These are phyloP conservation scores for Brachionichthys hirsutus DNA, from an alignment of 2,113 vertebrate genomes.

Conservation along the genomic window DNA sequence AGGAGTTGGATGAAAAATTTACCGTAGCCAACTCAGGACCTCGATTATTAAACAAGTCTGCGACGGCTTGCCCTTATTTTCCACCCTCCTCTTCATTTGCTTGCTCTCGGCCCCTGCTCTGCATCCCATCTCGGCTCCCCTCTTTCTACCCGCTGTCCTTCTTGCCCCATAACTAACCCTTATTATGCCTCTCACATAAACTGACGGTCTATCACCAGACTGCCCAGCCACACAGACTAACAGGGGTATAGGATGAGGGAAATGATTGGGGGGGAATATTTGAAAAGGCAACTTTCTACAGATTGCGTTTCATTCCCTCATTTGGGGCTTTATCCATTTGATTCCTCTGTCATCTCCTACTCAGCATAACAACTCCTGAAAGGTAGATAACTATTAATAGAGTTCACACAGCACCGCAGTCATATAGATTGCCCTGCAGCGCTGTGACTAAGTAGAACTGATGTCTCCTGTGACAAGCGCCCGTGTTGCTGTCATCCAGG, in stretches of 20 bases:
- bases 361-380: constrained; percentile 78
- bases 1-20: constrained; percentile 77
- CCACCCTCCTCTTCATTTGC: constrained; percentile 16
- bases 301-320: constrained; percentile 47
- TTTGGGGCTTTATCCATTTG: constrained; percentile 68
- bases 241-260: constrained; percentile 39
- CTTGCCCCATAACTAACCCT: constrained; percentile 65
- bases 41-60: constrained; percentile 68
- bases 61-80: constrained; percentile 6
- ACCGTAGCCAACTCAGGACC: constrained; percentile 63
- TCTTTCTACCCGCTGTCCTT: constrained; percentile 12
- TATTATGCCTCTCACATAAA: constrained; percentile 69
- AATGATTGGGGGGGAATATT: constrained; percentile 35
- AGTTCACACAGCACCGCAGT: constrained; percentile 73
- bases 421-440: constrained; percentile 72
- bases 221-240: constrained; percentile 41
- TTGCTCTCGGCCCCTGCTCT: constrained; percentile 18
- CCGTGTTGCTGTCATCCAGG: constrained; percentile 73
- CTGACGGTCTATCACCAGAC: constrained; percentile 45
- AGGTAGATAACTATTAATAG: constrained; percentile 81
- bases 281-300: constrained; percentile 27
- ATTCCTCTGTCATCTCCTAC: constrained; percentile 63
- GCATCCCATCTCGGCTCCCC: constrained; percentile 25
- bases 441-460: constrained; percentile 77
- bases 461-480: constrained; percentile 75